A percentile compares a stretch with the other conserved stretches of the same genome.
Evolutionary conservation across 1,140 invertebrate species (phyloP).

Genomic region (Sesamia nonagrioides): DNA sequence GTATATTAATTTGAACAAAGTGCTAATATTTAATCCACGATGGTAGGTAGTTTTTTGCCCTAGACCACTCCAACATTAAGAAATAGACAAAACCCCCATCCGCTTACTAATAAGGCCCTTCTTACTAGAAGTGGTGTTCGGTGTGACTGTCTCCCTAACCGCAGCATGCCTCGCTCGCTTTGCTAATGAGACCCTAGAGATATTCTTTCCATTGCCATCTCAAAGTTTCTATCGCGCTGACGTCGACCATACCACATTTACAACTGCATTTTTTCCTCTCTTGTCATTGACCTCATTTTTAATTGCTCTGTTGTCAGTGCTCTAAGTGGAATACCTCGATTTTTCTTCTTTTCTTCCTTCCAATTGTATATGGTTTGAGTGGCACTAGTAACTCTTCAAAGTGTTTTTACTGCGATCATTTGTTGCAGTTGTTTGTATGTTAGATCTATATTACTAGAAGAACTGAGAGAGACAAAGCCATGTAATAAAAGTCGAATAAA

Average conservation of each 20-base stretch:
- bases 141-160: slow-evolving; percentile 40
- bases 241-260: slow-evolving; percentile 17
- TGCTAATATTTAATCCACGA: background rate
- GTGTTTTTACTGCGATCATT: background rate
- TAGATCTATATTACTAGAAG: slow-evolving; percentile 4
- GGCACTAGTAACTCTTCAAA: background rate
- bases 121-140: slow-evolving; percentile 35
- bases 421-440: slow-evolving; percentile 16
- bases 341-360: background rate
- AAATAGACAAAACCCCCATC: slow-evolving; percentile 33
- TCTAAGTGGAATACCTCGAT: background rate
- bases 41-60: background rate
- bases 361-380: slow-evolving; percentile 6
- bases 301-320: background rate
- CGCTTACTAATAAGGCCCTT: slow-evolving; percentile 51
- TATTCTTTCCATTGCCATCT: slow-evolving; percentile 51
- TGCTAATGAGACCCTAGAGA: slow-evolving; percentile 60
- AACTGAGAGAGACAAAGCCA: slow-evolving; percentile 5
- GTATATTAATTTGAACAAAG: background rate
- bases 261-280: slow-evolving; percentile 11
- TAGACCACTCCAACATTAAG: slow-evolving; percentile 32
- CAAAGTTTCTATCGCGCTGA: slow-evolving; percentile 19
- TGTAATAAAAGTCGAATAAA: slow-evolving; percentile 6
- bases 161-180: slow-evolving; percentile 53
- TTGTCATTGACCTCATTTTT: slow-evolving; percentile 32